Conservation (phyloP, 2,888 invertebrate species). For the Alviniconcha strummeri region DNA sequence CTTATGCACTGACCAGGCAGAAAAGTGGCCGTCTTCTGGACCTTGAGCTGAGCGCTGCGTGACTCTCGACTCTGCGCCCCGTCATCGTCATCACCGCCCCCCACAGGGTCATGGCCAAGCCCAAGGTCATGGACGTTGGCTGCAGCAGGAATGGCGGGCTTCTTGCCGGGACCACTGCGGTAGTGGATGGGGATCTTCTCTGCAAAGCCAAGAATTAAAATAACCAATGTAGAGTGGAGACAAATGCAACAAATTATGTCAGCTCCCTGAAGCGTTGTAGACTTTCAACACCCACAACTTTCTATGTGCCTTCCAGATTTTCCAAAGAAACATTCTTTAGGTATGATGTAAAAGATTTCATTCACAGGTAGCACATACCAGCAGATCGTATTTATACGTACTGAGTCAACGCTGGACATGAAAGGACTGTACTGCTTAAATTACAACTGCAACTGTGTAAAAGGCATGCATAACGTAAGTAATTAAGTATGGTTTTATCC, state of each 20-base stretch:
- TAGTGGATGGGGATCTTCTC: constrained; percentile 67
- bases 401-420: no score
- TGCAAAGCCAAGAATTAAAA: constrained; percentile 27
- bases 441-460: no score
- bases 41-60: constrained; percentile 18
- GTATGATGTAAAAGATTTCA: no score
- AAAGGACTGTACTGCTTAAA: no score
- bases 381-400: no score
- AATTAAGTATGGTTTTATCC: no score
- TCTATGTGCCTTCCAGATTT: no score
- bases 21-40: constrained; percentile 23
- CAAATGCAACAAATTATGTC: not conserved
- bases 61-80: constrained; percentile 22
- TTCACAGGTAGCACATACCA: no score
- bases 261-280: not conserved
- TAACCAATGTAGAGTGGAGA: not conserved
- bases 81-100: constrained; percentile 30
- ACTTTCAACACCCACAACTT: no score
- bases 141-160: constrained; percentile 54
- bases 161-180: constrained; percentile 49
- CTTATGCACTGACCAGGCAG: constrained; percentile 25
- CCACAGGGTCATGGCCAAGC: constrained; percentile 25
- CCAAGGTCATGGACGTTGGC: constrained; percentile 49
- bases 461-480: no score
- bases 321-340: no score